Base-by-base conservation (phyloP, 2,888 invertebrate species). In the Parelbella ahira region DNA sequence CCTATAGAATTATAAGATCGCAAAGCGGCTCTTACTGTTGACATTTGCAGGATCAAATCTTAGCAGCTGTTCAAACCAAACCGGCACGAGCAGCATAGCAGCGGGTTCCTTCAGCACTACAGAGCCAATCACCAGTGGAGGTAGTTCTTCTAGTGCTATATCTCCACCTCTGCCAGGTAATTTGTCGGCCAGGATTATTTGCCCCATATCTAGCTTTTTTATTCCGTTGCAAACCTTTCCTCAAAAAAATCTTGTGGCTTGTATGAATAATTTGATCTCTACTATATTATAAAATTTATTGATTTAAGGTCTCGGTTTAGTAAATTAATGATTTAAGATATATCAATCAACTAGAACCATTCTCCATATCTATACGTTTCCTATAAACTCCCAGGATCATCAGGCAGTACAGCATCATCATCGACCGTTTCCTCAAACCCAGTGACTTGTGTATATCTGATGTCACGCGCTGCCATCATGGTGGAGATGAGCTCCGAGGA, bases 401-500 rank as follows among this genome's bases (percentile, higher is more conserved):
- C 84, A 42, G 89, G 74, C 53, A 87, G 86, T 30, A 84, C 86
- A 0, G 70, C 77, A 0, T 86, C 86, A 0, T 86, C 86, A 1
- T 82, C 86, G 0, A 78, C 80, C 1, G 77, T 72, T 0, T 68
- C 82, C 0, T 80, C 84, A 0, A 83, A 80, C 47, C 92, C 93
- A 5, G 91, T 93, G 8, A 84, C 86, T 0, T 93, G 93, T 68
- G 91, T 96, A 6, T 96, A 95, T 73, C 83, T 96, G 43, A 95
- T 95, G 93, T 95, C 94, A 6, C 91, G 93, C 19, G 90, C 93
- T 10, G 94, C 94, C 13, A 82, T 96, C 47, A 93, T 94, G 78
- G 91, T 97, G 83, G 95, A 96, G 65, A 91, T 97, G 67, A 80
- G 80, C 25, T 82, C 84, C 0, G 87, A 87, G 13, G 87, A 87